Percentiles rank a stretch among this genome's conserved stretches.
These are phyloP conservation scores for Enhydra lutris DNA, from an alignment of 2,113 vertebrate genomes.

Conservation along the genomic window DNA sequence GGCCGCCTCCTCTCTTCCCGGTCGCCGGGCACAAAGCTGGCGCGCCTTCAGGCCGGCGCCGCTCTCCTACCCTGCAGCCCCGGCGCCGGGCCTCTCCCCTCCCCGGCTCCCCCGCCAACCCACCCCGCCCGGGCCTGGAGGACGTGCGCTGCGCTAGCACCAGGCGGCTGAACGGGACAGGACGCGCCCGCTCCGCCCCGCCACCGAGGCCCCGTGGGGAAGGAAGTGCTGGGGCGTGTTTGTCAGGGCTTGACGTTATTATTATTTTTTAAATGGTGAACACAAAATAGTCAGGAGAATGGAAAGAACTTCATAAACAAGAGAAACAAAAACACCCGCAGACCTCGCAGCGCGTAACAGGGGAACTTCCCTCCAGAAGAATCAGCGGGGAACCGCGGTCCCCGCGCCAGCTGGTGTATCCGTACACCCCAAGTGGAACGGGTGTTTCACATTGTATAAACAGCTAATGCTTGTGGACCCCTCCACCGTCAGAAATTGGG, in stretches of 20 bases:
- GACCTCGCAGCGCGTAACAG: neutral
- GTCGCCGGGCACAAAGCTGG: neutral
- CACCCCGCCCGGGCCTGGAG: neutral
- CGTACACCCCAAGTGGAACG: neutral
- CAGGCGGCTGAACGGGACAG: neutral
- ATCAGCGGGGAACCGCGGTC: neutral
- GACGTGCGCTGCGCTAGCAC: neutral
- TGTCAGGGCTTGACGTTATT: neutral
- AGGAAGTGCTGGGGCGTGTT: slow-evolving; percentile 43
- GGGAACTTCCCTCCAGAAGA: neutral
- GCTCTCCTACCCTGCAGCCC: neutral
- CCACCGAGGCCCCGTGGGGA: neutral
- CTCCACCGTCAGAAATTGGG: neutral
- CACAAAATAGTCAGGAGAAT: neutral
- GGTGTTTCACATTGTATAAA: neutral
- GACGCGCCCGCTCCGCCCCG: slow-evolving; percentile 10
- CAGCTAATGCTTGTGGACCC: neutral
- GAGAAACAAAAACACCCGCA: neutral
- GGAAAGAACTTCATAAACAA: neutral
- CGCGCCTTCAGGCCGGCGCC: neutral
- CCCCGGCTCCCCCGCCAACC: no score
- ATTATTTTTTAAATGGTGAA: slow-evolving; percentile 17
- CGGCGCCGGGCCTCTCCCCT: neutral
- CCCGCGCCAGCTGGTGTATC: neutral
- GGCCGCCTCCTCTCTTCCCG: neutral